A percentile compares a stretch with the other conserved stretches of the same genome.
Evolutionary conservation across 2,888 invertebrate genomes (phyloP).

Genomic region (Tanaodytes sp.): DNA sequence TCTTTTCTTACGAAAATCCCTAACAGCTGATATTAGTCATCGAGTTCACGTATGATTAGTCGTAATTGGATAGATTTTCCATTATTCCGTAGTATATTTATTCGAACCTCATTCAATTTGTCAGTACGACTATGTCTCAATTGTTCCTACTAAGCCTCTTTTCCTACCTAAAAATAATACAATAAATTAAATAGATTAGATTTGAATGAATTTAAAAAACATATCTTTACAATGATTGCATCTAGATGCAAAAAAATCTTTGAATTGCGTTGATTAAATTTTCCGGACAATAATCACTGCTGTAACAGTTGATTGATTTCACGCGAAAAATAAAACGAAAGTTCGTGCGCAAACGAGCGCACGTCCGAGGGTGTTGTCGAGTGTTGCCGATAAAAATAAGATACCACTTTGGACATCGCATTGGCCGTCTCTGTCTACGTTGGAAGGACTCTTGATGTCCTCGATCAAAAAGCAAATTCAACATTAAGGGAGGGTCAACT

Average conservation of each 20-base stretch:
- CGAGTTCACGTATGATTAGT: slow-evolving; percentile 1
- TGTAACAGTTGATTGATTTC: slow-evolving; percentile 40
- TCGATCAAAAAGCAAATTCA: slow-evolving; percentile 63
- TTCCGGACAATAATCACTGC: neutral
- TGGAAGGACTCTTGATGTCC: slow-evolving; percentile 43
- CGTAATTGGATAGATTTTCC: slow-evolving; percentile 18
- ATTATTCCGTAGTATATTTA: too few species aligned
- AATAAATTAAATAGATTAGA: too few species aligned
- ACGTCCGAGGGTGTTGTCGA: slow-evolving; percentile 31
- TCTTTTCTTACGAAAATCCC: neutral
- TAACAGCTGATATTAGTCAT: neutral
- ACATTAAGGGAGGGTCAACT: slow-evolving; percentile 65
- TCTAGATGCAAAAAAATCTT: too few species aligned
- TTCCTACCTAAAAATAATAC: too few species aligned
- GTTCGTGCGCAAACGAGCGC: slow-evolving; percentile 24
- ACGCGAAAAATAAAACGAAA: slow-evolving; percentile 18
- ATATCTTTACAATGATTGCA: too few species aligned
- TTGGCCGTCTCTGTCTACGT: slow-evolving; percentile 26
- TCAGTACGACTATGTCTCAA: too few species aligned
- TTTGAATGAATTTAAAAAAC: too few species aligned
- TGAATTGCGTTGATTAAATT: too few species aligned
- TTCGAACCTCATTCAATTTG: too few species aligned
- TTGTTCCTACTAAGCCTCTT: too few species aligned
- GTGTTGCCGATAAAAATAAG: slow-evolving; percentile 58
- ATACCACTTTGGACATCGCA: slow-evolving; percentile 34